A percentile compares a stretch with the other conserved stretches of the same genome.
Evolutionary conservation across 1,140 invertebrate species (phyloP).

Genomic region (Pteromalus puparum): DNA sequence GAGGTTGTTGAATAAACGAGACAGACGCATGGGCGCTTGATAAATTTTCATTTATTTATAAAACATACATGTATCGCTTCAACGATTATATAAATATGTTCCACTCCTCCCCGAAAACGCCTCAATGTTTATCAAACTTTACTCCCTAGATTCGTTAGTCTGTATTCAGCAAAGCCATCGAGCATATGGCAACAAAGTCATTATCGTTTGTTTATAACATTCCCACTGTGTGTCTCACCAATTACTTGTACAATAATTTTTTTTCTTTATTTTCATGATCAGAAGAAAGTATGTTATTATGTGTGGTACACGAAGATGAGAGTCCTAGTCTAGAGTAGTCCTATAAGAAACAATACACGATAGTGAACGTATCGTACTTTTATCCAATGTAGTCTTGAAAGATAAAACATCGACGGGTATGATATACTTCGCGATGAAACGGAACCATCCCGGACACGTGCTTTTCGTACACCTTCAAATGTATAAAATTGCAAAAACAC

Average conservation of each 20-base stretch:
- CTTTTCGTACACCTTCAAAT: not conserved
- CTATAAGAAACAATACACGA: not conserved
- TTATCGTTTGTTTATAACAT: not conserved
- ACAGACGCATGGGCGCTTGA: not conserved
- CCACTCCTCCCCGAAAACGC: conserved; percentile 11
- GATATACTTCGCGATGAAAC: too few relatives aligned
- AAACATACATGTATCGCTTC: conserved; percentile 46
- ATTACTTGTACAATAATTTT: not conserved
- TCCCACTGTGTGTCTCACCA: not conserved
- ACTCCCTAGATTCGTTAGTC: conserved; percentile 60
- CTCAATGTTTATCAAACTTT: conserved; percentile 54
- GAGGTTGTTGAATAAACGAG: conserved; percentile 11
- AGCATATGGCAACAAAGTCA: not conserved
- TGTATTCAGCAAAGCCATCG: not conserved
- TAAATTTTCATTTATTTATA: conserved; percentile 53
- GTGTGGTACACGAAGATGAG: not conserved
- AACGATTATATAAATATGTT: conserved; percentile 48
- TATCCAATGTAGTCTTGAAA: too few relatives aligned
- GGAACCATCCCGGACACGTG: not conserved
- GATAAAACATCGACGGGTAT: too few relatives aligned
- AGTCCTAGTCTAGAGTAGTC: not conserved
- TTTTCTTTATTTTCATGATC: not conserved
- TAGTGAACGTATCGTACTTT: too few relatives aligned
- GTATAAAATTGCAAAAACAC: not conserved
- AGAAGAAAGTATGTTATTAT: not conserved